Base-by-base conservation (phyloP, 2,797 vertebrate species). In the Champsocephalus gunnari region DNA sequence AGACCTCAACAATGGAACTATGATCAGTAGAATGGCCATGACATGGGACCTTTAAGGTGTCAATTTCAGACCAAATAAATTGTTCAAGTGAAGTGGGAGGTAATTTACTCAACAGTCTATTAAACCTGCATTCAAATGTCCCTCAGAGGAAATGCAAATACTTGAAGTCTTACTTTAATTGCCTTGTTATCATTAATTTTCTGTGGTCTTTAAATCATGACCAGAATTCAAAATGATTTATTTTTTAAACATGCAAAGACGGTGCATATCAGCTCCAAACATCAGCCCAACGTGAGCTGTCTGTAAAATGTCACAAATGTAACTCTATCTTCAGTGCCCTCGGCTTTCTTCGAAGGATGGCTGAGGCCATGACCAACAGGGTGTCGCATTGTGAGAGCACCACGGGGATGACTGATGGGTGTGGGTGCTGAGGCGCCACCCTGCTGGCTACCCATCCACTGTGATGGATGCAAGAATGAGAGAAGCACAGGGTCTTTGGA, bases 401-500 rank as follows among this genome's bases (percentile, higher is more conserved):
- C 66, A 48, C 17, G 3, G 43, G 51, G 78, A 88, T 93, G 90
- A 94, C 84, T 68, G 87, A 91, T 90, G 89, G 86, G 65, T 41
- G 86, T 64, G 84, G 87, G 66, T 14, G 84, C 71, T 64, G 41
- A 41, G 75, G 83, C 81, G 86, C 84, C 89, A 74, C 85, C 90
- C 89, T 66, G 78, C 82, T 81, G 79, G 79, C 87, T 79, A 75
- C 72, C 79, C 82, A 59, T 89, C 86, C 79, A 50, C 75, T 73
- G 79, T 93, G 90, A 92, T 93, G 82, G 92, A 93, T 94, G 89
- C 77, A 71, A 77, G 85, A 90, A 82, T 81, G 75, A 92, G 82
- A 82, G 60, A 73, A 88, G 76, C 73, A 43, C 82, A 63, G 73
- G 84, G 82, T 90, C 91, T 92, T 94, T 91, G 92, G 88, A 93